Evolutionary conservation across 2,888 invertebrate genomes (phyloP), one percentile per base, ranked within the genome.

Genomic region (Epiblema foenella): DNA sequence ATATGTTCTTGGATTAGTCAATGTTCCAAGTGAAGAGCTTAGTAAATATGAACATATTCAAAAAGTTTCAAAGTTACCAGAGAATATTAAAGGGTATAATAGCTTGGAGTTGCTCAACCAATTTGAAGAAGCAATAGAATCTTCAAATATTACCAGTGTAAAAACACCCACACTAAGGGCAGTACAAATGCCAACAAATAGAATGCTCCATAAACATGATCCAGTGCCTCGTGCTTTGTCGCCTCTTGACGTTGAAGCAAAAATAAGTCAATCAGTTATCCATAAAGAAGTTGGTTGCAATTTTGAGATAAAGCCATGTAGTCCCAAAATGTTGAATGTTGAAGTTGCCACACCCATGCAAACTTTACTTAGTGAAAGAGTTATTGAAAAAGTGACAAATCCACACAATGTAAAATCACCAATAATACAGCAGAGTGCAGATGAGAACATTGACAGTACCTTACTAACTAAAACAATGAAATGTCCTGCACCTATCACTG

Each of bases 231-330:
- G 93, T 51, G 89, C 93, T 49, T 68, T 91, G 33, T 93, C 93
- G 49, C 93, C 93, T 69, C 83, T 93, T 74, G 94, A 94, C 83
- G 94, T 94, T 49, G 94, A 94, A 84, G 85, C 93, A 58, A 94
- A 94, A 85, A 94, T 94, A 77, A 94, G 93, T 77, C 94, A 94
- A 75, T 94, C 94, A 12, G 89, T 94, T 29, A 94, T 94, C 75
- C 93, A 93, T 76, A 94, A 94, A 84, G 94, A 94, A 79, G 94
- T 94, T 64, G 92, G 93, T 37, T 94, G 93, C 78, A 94, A 94
- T 81, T 94, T 93, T 86, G 94, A 94, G 86, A 93, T 94, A 73
- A 93, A 88, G 75, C 94, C 93, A 33, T 94, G 93, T 76, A 94
- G 93, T 82, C 94, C 94, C 66, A 89, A 91, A 87, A 91, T 93